A percentile compares a stretch with the other conserved stretches of the same genome.
phyloP scores from a whole-genome alignment of 2,113 vertebrate species.

The Xiphophorus maculatus region DNA sequence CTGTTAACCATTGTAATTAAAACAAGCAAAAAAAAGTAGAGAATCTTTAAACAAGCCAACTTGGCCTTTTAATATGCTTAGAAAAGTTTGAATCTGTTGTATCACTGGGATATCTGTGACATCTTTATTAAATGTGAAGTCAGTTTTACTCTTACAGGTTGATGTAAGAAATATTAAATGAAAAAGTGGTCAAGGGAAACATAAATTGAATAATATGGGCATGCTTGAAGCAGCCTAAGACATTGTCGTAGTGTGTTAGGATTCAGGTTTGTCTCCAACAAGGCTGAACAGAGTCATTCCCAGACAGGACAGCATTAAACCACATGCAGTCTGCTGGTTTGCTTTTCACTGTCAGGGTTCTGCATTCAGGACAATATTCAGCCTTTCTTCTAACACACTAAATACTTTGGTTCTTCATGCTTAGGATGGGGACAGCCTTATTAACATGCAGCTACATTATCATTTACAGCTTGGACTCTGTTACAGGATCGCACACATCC shows the following conservation, averaged over 20 bases:
- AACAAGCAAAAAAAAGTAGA: not conserved
- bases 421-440: not conserved
- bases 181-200: not conserved
- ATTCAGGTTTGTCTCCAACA: conserved; percentile 49
- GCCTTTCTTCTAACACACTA: not conserved
- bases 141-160: no score
- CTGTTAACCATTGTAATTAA: not conserved
- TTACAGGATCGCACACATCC: not conserved
- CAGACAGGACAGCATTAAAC: conserved; percentile 18
- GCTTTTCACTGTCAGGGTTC: not conserved
- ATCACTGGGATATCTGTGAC: not conserved
- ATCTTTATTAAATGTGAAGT: no score
- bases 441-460: not conserved
- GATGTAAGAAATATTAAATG: not conserved
- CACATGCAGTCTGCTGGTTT: conserved; percentile 34
- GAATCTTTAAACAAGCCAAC: not conserved
- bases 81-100: not conserved
- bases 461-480: not conserved
- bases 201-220: not conserved
- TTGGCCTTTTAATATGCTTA: not conserved
- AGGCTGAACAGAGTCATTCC: conserved; percentile 38
- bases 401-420: not conserved
- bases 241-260: conserved; percentile 34
- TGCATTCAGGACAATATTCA: not conserved
- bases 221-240: conserved; percentile 22